phyloP scores from a whole-genome alignment of 2,797 vertebrate genomes.

The Hydrolagus colliei region DNA sequence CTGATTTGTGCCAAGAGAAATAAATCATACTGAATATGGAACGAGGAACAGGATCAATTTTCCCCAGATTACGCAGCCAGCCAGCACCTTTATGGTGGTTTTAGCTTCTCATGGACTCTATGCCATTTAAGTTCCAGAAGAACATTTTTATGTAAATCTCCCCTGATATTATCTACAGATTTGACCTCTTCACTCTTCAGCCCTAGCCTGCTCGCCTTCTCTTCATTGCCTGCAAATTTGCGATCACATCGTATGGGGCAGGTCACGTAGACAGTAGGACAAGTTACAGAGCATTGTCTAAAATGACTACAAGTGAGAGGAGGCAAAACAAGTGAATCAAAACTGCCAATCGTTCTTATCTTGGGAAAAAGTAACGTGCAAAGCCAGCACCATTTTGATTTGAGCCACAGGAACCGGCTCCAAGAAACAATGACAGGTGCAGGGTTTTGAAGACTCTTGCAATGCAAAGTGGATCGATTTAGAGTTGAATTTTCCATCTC shows the following conservation, averaged over 20 bases:
- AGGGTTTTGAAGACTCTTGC: too few relatives aligned
- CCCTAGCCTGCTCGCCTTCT: too few relatives aligned
- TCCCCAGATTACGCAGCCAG: too few relatives aligned
- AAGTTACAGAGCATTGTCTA: neutral
- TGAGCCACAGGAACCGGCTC: neutral
- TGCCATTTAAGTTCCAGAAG: too few relatives aligned
- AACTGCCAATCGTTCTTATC: neutral
- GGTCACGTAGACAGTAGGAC: neutral
- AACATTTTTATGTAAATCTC: too few relatives aligned
- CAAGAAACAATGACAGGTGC: neutral
- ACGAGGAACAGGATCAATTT: too few relatives aligned
- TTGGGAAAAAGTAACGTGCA: neutral
- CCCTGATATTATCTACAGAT: too few relatives aligned
- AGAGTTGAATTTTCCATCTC: neutral
- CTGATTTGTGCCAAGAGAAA: neutral
- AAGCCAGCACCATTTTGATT: neutral
- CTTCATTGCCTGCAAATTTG: neutral
- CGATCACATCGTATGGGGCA: neutral
- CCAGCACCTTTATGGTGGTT: too few relatives aligned
- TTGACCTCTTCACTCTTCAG: too few relatives aligned
- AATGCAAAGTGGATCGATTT: neutral
- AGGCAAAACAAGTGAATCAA: neutral
- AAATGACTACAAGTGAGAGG: conserved; percentile 7
- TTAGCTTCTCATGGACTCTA: too few relatives aligned
- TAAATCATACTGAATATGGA: too few relatives aligned